Percentiles rank a stretch among this genome's conserved stretches.
Evolutionary conservation across 2,113 vertebrate genomes (phyloP).

Genomic region (Chascanopsetta lugubris): DNA sequence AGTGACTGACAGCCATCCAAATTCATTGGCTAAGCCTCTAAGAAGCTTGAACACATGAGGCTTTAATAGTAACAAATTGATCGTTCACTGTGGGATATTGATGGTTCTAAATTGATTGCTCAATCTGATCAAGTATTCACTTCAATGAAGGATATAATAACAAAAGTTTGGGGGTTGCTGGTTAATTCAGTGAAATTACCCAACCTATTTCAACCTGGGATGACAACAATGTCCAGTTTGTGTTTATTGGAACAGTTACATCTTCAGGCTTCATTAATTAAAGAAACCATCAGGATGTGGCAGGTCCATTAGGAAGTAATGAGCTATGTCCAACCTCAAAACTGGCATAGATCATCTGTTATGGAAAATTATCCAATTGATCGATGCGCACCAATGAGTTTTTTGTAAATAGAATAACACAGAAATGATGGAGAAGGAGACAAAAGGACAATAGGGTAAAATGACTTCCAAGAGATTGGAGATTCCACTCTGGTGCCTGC

Average conservation of each 20-base stretch:
- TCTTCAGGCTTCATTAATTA: no score
- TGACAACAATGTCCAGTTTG: neutral
- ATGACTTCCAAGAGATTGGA: neutral
- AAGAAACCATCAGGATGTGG: no score
- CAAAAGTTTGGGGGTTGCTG: neutral
- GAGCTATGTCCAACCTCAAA: neutral
- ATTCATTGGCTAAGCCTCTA: conserved; percentile 46
- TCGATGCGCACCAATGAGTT: neutral
- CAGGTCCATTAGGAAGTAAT: neutral
- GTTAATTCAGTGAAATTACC: neutral
- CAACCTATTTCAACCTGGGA: no score
- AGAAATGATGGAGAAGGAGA: neutral
- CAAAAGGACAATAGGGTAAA: neutral
- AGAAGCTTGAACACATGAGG: conserved; percentile 24
- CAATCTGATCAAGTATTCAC: conserved; percentile 42
- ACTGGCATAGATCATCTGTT: neutral
- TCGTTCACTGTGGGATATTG: conserved; percentile 26
- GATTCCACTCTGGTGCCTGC: conserved; percentile 28
- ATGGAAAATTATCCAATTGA: neutral
- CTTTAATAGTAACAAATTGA: conserved; percentile 35
- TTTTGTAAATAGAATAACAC: neutral
- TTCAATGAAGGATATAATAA: conserved; percentile 8
- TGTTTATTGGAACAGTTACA: neutral
- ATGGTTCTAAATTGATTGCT: conserved; percentile 46
- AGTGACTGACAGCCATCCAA: conserved; percentile 48